Evolutionary conservation across 2,888 invertebrate species (phyloP).

Genomic region (Dione vanillae): DNA sequence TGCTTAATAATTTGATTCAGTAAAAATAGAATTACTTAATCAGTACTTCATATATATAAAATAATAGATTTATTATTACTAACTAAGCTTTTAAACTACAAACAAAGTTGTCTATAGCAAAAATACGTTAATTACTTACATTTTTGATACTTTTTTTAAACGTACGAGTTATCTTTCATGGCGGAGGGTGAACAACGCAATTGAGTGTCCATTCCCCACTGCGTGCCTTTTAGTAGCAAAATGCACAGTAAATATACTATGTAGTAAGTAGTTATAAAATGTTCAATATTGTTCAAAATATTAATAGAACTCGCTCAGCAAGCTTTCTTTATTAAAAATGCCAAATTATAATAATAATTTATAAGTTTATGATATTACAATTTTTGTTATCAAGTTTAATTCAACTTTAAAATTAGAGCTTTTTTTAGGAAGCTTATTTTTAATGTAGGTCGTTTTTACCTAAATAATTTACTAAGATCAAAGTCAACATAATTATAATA

Average conservation of each 20-base stretch:
- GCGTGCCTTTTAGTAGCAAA: constrained; percentile 17
- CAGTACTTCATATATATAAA: not conserved
- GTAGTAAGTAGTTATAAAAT: not conserved
- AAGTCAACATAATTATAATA: too few species aligned
- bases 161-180: constrained; percentile 21
- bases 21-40: too few species aligned
- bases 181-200: constrained; percentile 21
- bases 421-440: too few species aligned
- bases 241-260: constrained; percentile 7
- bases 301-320: not conserved
- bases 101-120: constrained; percentile 14
- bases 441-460: too few species aligned
- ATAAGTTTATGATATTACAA: too few species aligned
- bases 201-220: constrained; percentile 21
- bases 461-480: too few species aligned
- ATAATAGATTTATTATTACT: not conserved
- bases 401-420: too few species aligned
- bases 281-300: not conserved
- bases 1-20: too few species aligned
- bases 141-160: constrained; percentile 17
- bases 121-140: constrained; percentile 19
- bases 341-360: too few species aligned
- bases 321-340: too few species aligned
- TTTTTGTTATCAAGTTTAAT: too few species aligned
- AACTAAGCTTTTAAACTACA: constrained; percentile 1